Evolutionary conservation across 2,888 invertebrate genomes (phyloP).

Genomic region (Eucera pruinosa): DNA sequence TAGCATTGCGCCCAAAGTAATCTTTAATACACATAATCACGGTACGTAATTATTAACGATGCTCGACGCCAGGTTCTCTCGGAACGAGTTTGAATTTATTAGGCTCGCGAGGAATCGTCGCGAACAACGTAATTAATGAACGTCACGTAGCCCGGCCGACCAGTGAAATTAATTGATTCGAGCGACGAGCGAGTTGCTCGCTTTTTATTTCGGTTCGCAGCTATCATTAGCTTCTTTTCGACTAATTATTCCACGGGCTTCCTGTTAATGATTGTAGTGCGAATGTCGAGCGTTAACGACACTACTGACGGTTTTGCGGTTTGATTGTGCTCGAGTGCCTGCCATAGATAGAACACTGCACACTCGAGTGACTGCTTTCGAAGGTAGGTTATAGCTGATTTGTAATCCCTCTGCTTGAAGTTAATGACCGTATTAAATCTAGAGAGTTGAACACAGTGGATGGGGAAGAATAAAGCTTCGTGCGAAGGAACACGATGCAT

Average conservation of each 20-base stretch:
- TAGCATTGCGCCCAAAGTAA: neutral
- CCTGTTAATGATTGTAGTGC: slow-evolving; percentile 16
- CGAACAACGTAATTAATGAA: slow-evolving; percentile 65
- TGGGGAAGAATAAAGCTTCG: too few relatives aligned
- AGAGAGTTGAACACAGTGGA: too few relatives aligned
- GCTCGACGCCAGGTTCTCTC: slow-evolving; percentile 1
- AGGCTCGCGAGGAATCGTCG: slow-evolving; percentile 48
- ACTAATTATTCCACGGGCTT: slow-evolving; percentile 31
- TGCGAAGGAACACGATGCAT: too few relatives aligned
- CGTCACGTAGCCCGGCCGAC: slow-evolving; percentile 53
- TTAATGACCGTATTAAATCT: neutral
- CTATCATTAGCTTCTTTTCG: slow-evolving; percentile 36
- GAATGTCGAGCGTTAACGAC: slow-evolving; percentile 21
- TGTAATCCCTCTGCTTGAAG: neutral
- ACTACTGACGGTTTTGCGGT: slow-evolving; percentile 25
- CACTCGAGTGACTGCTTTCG: neutral
- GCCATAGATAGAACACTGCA: neutral
- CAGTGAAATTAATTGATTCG: slow-evolving; percentile 65
- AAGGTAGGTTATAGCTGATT: neutral
- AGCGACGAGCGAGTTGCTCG: slow-evolving; percentile 39
- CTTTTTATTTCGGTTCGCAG: slow-evolving; percentile 43
- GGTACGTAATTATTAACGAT: slow-evolving; percentile 57
- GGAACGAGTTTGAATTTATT: slow-evolving; percentile 49
- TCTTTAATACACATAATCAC: slow-evolving; percentile 26
- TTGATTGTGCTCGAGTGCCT: neutral